Conservation (phyloP, 2,888 invertebrate species). For the Drosophila testacea region DNA sequence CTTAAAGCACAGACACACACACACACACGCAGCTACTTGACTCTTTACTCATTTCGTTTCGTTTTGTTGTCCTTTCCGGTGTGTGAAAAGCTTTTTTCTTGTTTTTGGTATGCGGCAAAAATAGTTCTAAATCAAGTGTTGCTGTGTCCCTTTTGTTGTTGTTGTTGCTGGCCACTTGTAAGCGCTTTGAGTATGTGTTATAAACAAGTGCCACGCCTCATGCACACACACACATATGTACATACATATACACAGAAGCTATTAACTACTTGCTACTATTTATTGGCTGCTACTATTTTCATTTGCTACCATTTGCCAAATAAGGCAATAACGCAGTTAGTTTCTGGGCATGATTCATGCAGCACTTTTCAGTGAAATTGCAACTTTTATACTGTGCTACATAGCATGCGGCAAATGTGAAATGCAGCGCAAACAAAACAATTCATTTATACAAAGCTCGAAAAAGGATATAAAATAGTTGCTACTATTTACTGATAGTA, state of each 20-base stretch:
- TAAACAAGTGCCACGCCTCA: constrained; percentile 51
- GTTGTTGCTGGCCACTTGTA: constrained; percentile 47
- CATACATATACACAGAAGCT: not conserved
- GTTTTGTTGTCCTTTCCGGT: constrained; percentile 23
- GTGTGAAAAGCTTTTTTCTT: constrained; percentile 10
- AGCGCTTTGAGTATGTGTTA: constrained; percentile 20
- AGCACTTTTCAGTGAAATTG: constrained; percentile 4
- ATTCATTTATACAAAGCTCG: no score
- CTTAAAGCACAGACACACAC: constrained; percentile 19
- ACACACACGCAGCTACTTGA: not conserved
- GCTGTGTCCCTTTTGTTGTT: constrained; percentile 1
- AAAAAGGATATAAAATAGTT: constrained; percentile 1
- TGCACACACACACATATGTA: not conserved
- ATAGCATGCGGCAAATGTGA: not conserved
- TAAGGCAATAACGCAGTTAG: constrained; percentile 14
- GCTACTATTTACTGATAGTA: not conserved
- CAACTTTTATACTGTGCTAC: not conserved
- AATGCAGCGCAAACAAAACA: not conserved
- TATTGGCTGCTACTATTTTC: constrained; percentile 8
- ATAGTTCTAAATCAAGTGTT: constrained; percentile 33
- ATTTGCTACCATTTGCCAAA: constrained; percentile 11
- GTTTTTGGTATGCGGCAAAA: constrained; percentile 23
- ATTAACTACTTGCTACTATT: constrained; percentile 8
- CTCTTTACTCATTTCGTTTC: not conserved
- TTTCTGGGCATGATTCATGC: constrained; percentile 14